Evolutionary conservation across 1,140 invertebrate species (phyloP), one percentile per base, ranked within the genome.

Genomic region (Papilio polytes): DNA sequence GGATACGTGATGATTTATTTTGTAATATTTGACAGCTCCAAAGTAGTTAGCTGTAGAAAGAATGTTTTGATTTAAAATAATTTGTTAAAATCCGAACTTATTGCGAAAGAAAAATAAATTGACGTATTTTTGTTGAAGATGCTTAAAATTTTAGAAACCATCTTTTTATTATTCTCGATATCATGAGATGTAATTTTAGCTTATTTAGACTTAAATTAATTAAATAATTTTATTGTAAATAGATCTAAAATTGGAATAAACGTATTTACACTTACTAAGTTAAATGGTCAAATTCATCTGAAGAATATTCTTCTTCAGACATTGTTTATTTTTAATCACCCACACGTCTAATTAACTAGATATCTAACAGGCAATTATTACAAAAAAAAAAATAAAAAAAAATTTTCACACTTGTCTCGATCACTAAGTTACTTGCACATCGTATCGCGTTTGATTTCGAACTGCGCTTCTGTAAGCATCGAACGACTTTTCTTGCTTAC

Each of bases 281-380:
- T 31, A 70, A 15, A 31, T 70, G 26, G 15, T 70, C 63, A 70
- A 70, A 31, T 70, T 70, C 63, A 31, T 70, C 63, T 3, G 63
- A 70, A n/a, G 63, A 70, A 70, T 70, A 70, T 70, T 70, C 63
- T 15, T 70, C 63, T 70, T 70, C 63, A 13, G 63, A 70, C 63
- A 70, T 70, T 70, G 63, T 36, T 26, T 59, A 31, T 0, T 31
- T 70, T 70, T 3, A 70, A 70, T 70, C 6, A 70, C 4, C 36
- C 26, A 70, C 63, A 63, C 10, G 9, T 12, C 12, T 36, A 59
- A 59, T 9, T 7, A 70, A 10, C 9, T 8, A 63, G 10, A 26
- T 70, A 7, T 31, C 63, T 12, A 31, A 15, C 6, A n/a, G n/a
- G n/a, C 12, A 31, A 26, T 26, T 26, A 26, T 1, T 26, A n/a